phyloP scores from a whole-genome alignment of 2,888 invertebrate species.

The Drosophila mulleri region DNA sequence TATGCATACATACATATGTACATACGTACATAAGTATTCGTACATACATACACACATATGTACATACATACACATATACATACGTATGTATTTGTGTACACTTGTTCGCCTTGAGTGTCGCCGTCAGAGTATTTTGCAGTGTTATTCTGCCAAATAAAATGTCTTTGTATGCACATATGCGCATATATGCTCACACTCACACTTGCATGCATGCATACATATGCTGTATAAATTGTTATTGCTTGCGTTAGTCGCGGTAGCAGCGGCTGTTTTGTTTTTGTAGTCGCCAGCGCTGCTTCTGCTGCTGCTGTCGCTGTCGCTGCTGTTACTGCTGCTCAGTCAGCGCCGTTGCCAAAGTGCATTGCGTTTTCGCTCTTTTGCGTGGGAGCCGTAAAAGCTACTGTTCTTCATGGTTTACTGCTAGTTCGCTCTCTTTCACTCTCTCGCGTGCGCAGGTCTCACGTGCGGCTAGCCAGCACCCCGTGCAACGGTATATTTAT shows the following conservation, averaged over 20 bases:
- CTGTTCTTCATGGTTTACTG: conserved; percentile 24
- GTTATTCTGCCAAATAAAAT: conserved; percentile 64
- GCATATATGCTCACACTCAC: conserved; percentile 12
- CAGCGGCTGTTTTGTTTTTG: conserved; percentile 42
- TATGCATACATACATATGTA: not conserved
- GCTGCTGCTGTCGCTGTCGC: conserved; percentile 22
- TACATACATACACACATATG: no score
- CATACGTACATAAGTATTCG: not conserved
- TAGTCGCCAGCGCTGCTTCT: conserved; percentile 23
- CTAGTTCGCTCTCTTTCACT: conserved; percentile 45
- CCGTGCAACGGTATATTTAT: conserved; percentile 18
- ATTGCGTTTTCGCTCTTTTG: conserved; percentile 65
- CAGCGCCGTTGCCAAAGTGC: conserved; percentile 66
- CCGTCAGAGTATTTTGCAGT: conserved; percentile 64
- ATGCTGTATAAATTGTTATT: conserved; percentile 50
- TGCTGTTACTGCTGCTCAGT: conserved; percentile 30
- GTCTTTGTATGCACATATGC: conserved; percentile 47
- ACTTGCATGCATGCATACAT: conserved; percentile 11
- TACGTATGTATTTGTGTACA: conserved; percentile 1
- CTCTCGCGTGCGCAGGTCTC: conserved; percentile 70
- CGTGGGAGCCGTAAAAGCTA: conserved; percentile 52
- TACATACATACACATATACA: no score
- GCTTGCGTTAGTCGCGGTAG: conserved; percentile 39
- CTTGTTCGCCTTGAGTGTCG: conserved; percentile 70
- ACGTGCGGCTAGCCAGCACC: conserved; percentile 41